Evolutionary conservation across 2,113 vertebrate species (phyloP), one percentile per base, ranked within the genome.

Genomic region (Apodemus speciosus): DNA sequence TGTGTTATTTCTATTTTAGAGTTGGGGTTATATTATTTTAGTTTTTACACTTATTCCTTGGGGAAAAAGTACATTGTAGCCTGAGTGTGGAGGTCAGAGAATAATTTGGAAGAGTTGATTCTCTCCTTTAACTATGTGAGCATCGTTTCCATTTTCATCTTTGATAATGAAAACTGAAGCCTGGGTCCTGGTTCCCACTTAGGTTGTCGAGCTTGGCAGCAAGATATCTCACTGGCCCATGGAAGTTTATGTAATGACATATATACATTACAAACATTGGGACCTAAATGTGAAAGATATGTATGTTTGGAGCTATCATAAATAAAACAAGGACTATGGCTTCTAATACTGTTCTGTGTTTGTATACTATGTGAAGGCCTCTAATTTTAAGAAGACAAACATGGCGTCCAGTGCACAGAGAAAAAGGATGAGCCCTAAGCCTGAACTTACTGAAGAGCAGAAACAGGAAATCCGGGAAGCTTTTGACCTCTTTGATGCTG

Each of bases 401-500:
- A 93, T 98, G 69, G 98, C 98, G 71, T 98, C 98, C n/a, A 96
- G 98, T 7, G 88, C 98, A 49, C 99, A 98, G 88, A 97, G 98
- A 88, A 99, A 98, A 97, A 99, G 98, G 95, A 95, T 97, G 23
- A 98, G 95, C 53, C 98, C 98, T 60, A 99, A 98, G 95, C 97
- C 97, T 0, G 99, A 99, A 97, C 97, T 99, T 72, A 99, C 98
- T 0, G 99, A 99, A 97, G 99, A 99, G 95, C 98, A 99, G 96
- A 98, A 98, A 91, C 99, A 99, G 97, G 99, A 99, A 98, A 98
- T 99, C 95, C 97, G 98, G 32, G 99, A 99, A 97, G 99, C 99
- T 10, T 99, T 99, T 68, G 99, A 99, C 97, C 98, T 99, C 58
- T 99, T 99, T 49, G 99, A 99, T 97, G 98, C 99, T 0, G 99